Conservation (phyloP, 2,888 invertebrate species). For the Drosophila gaucha region DNA sequence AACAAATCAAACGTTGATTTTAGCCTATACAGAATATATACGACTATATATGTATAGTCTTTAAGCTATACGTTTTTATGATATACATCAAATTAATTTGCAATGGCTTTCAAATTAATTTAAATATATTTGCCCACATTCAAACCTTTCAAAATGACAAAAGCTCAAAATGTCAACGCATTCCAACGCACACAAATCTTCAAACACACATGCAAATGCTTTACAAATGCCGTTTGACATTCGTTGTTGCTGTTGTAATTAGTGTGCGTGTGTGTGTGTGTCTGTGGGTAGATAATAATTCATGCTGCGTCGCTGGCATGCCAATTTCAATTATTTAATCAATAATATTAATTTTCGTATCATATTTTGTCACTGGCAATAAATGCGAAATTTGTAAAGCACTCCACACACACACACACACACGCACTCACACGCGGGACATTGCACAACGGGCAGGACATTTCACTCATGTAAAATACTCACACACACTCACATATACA, state of each 20-base stretch:
- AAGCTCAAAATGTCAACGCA: conserved; percentile 56
- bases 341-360: conserved; percentile 85
- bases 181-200: conserved; percentile 23
- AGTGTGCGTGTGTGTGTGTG: neutral
- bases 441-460: conserved; percentile 40
- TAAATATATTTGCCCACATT: conserved; percentile 22
- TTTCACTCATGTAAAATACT: conserved; percentile 67
- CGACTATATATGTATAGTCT: neutral
- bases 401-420: conserved; percentile 24
- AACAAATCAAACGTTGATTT: too few relatives aligned
- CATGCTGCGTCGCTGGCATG: conserved; percentile 74
- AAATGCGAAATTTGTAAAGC: conserved; percentile 82
- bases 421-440: conserved; percentile 2
- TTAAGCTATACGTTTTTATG: neutral
- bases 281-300: conserved; percentile 62
- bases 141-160: conserved; percentile 45
- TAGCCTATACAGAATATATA: neutral
- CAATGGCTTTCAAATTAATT: conserved; percentile 25
- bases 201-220: conserved; percentile 28
- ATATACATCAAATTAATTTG: neutral
- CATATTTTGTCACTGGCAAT: conserved; percentile 85
- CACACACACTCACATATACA: conserved; percentile 8
- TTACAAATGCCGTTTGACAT: conserved; percentile 54
- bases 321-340: conserved; percentile 85
- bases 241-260: conserved; percentile 12